Conservation (phyloP, 2,113 vertebrate species). For the Panthera leo region DNA sequence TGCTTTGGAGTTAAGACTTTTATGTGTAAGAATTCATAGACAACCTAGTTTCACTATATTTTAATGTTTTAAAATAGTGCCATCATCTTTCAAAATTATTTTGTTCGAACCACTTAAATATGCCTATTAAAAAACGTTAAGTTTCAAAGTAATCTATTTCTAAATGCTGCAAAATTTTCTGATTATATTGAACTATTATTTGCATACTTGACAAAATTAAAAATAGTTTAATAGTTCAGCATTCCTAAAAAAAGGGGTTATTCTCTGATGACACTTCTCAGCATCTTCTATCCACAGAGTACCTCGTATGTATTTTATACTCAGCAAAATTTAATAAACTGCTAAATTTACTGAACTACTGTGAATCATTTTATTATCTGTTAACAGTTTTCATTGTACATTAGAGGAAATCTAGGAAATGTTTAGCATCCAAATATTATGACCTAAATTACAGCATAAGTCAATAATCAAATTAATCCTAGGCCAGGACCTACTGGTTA, state of each 20-base stretch:
- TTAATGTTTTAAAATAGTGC: conserved; percentile 7
- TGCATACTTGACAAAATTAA: neutral
- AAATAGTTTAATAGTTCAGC: neutral
- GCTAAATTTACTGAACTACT: neutral
- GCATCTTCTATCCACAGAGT: neutral
- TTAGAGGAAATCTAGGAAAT: neutral
- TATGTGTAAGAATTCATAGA: neutral
- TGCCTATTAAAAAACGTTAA: neutral
- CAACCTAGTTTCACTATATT: neutral
- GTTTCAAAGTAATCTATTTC: neutral
- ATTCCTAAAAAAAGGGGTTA: neutral
- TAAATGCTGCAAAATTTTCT: neutral
- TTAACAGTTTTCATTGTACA: neutral
- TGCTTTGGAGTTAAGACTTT: neutral
- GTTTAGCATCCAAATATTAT: neutral
- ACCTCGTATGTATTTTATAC: neutral
- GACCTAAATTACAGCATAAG: neutral
- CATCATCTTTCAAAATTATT: neutral
- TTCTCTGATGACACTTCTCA: neutral
- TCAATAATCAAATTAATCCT: neutral
- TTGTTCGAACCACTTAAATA: neutral
- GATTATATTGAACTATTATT: conserved; percentile 26
- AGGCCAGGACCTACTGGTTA: neutral
- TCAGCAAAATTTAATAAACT: neutral
- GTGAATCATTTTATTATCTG: neutral